Conservation (phyloP, 2,888 invertebrate genomes). For the Panzeria rudis region DNA sequence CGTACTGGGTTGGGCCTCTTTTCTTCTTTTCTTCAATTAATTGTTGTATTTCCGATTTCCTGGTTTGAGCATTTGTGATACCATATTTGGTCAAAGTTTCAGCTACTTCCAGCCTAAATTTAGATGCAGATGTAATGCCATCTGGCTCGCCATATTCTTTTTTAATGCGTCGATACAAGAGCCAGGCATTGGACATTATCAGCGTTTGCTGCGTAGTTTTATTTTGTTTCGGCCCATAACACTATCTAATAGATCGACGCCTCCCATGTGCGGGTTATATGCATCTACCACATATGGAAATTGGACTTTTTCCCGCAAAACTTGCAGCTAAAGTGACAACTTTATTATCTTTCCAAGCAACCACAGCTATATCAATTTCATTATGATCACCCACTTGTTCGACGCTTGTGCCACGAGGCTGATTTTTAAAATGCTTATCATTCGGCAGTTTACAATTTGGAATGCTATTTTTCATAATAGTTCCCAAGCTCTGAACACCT, state of each 20-base stretch:
- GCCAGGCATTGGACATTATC: not conserved
- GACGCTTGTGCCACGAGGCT: constrained; percentile 12
- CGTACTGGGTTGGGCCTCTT: too few species aligned
- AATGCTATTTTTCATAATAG: constrained; percentile 9
- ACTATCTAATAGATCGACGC: not conserved
- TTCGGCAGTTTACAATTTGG: constrained; percentile 41
- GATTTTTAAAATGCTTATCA: constrained; percentile 38
- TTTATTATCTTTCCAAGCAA: constrained; percentile 33
- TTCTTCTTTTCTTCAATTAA: too few species aligned
- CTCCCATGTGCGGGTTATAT: too few species aligned
- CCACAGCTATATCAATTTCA: constrained; percentile 28
- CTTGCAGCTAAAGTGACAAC: not conserved
- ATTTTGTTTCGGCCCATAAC: too few species aligned
- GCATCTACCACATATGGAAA: not conserved
- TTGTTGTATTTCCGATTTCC: too few species aligned
- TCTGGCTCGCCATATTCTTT: too few species aligned
- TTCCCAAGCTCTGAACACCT: not conserved
- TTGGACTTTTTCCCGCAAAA: constrained; percentile 17
- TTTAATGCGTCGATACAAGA: too few species aligned
- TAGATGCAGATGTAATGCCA: too few species aligned
- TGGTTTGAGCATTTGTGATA: too few species aligned
- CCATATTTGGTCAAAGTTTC: too few species aligned
- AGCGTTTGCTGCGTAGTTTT: not conserved
- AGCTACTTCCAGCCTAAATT: too few species aligned
- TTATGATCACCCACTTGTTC: constrained; percentile 40